These are phyloP conservation scores for Halcyon smyrnensis DNA, from an alignment of 2,797 vertebrate species.

Conservation along the genomic window DNA sequence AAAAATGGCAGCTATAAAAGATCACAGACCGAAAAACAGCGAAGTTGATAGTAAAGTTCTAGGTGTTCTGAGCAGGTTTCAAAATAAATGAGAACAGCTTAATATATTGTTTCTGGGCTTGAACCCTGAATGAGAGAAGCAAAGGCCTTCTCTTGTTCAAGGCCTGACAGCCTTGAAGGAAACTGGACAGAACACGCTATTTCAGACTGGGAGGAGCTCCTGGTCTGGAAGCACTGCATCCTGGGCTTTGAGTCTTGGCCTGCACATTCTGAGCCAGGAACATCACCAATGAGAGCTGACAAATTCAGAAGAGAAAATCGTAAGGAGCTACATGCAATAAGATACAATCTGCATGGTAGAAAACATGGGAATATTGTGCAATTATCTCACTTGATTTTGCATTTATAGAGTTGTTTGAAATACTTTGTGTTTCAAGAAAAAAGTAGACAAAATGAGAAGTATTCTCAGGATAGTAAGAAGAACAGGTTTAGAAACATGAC, in stretches of 20 bases:
- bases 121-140: not conserved
- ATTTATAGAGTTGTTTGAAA: not conserved
- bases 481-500: not conserved
- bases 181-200: not conserved
- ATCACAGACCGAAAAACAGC: not conserved
- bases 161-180: not conserved
- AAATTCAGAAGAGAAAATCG: not conserved
- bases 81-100: not conserved
- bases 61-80: not conserved
- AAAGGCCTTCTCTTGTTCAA: not conserved
- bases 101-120: not conserved
- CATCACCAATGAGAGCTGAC: no score
- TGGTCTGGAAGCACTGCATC: no score
- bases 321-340: not conserved
- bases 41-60: not conserved
- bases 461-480: not conserved
- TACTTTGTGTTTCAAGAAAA: not conserved
- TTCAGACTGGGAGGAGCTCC: no score
- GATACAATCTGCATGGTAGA: not conserved
- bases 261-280: no score
- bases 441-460: not conserved
- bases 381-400: not conserved
- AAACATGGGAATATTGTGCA: not conserved
- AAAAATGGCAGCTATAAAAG: not conserved
- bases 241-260: no score